These are phyloP conservation scores for Spea hammondii DNA, from an alignment of 2,797 vertebrate species.

Conservation along the genomic window DNA sequence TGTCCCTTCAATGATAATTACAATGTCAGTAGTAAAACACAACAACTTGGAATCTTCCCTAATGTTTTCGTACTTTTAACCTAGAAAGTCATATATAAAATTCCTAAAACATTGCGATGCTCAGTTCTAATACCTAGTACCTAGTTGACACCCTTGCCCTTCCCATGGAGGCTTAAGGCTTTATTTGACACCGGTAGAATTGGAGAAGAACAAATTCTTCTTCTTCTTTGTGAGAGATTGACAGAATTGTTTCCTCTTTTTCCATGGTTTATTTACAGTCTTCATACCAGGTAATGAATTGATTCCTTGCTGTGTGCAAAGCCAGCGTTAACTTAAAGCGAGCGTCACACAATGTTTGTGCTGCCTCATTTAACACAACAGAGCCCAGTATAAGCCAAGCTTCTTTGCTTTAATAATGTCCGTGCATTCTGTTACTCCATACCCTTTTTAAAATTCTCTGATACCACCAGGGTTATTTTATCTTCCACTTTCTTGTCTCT, in stretches of 20 bases:
- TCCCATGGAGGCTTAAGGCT: not conserved
- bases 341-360: conserved; percentile 1
- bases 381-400: conserved; percentile 1
- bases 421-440: not conserved
- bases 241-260: conserved; percentile 42
- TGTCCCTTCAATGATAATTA: too few relatives aligned
- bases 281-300: conserved; percentile 47
- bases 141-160: not conserved
- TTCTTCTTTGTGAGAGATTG: not conserved
- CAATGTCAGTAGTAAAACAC: too few relatives aligned
- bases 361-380: conserved; percentile 4
- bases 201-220: not conserved
- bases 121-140: too few relatives aligned
- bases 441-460: not conserved
- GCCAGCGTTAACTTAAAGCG: conserved; percentile 4
- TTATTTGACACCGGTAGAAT: not conserved
- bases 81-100: too few relatives aligned
- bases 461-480: not conserved
- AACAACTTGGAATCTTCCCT: too few relatives aligned
- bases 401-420: conserved; percentile 10
- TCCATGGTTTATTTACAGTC: conserved; percentile 40
- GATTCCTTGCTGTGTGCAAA: not conserved
- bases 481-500: conserved; percentile 3
- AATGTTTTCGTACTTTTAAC: too few relatives aligned
- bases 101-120: too few relatives aligned